These are phyloP conservation scores for Sycophaga agraensis DNA, from an alignment of 1,140 invertebrate genomes.

Conservation along the genomic window DNA sequence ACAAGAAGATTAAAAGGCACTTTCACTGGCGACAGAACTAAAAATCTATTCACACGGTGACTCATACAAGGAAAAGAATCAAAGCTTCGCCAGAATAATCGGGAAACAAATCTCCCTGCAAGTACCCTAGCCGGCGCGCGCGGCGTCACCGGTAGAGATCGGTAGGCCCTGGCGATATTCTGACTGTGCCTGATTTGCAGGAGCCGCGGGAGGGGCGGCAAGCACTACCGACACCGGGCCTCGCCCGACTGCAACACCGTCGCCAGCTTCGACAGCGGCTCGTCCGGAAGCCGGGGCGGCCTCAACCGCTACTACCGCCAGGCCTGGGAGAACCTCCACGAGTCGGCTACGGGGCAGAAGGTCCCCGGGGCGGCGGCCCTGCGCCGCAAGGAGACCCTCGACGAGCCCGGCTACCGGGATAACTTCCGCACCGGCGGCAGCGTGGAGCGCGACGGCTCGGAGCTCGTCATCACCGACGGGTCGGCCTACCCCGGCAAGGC, in stretches of 20 bases:
- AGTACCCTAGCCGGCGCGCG: too few species aligned
- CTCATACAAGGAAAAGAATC: too few species aligned
- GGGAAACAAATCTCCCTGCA: background rate
- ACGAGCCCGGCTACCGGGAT: slow-evolving; percentile 64
- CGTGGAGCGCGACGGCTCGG: slow-evolving; percentile 72
- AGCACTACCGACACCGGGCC: slow-evolving; percentile 82
- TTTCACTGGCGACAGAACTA: too few species aligned
- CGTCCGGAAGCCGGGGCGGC: slow-evolving; percentile 77
- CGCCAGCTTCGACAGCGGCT: slow-evolving; percentile 81
- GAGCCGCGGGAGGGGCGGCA: slow-evolving; percentile 69
- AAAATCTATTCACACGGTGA: too few species aligned
- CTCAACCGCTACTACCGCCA: slow-evolving; percentile 85
- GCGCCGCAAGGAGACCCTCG: slow-evolving; percentile 70
- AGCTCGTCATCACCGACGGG: slow-evolving; percentile 78
- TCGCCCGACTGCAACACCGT: slow-evolving; percentile 87
- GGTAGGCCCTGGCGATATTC: too few species aligned
- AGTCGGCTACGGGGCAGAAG: slow-evolving; percentile 68
- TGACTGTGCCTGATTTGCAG: slow-evolving; percentile 49
- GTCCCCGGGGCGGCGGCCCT: slow-evolving; percentile 44
- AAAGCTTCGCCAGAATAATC: too few species aligned
- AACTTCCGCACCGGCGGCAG: slow-evolving; percentile 47
- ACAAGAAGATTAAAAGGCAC: too few species aligned
- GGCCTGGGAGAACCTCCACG: slow-evolving; percentile 90
- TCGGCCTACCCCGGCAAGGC: slow-evolving; percentile 45
- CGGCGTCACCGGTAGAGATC: background rate